Evolutionary conservation across 2,888 invertebrate species (phyloP).

Genomic region (Lydus trimaculatus): DNA sequence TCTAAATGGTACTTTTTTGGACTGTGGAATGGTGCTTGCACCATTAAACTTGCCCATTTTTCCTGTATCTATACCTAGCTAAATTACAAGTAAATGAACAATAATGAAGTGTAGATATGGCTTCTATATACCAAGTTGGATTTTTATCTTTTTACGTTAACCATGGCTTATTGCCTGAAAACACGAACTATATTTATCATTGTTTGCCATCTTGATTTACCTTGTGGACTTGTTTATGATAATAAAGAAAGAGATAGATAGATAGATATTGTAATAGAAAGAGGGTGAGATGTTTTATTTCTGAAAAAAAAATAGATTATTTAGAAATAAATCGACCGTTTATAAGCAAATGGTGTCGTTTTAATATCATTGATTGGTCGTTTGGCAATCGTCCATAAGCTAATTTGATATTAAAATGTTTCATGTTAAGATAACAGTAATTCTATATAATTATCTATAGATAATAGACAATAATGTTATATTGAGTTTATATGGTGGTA

Average conservation of each 20-base stretch:
- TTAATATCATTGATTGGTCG: slow-evolving; percentile 18
- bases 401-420: slow-evolving; percentile 60
- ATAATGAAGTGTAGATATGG: slow-evolving; percentile 48
- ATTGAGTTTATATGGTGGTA: slow-evolving; percentile 48
- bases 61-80: slow-evolving; percentile 38
- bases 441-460: slow-evolving; percentile 25
- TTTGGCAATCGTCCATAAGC: slow-evolving; percentile 54
- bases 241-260: not conserved
- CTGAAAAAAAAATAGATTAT: not conserved
- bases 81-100: slow-evolving; percentile 41
- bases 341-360: slow-evolving; percentile 10
- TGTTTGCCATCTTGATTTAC: not conserved
- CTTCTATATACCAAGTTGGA: not conserved
- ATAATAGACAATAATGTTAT: slow-evolving; percentile 16
- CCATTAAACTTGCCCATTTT: slow-evolving; percentile 49
- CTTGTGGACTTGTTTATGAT: not conserved
- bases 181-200: slow-evolving; percentile 34
- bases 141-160: slow-evolving; percentile 36
- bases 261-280: not conserved
- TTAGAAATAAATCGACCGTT: slow-evolving; percentile 19
- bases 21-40: slow-evolving; percentile 21
- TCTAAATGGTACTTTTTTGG: not conserved
- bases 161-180: slow-evolving; percentile 42
- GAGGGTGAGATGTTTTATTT: not conserved
- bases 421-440: slow-evolving; percentile 44